A percentile compares a stretch with the other conserved stretches of the same genome.
Conservation (phyloP, 2,113 vertebrate species). For the Spermophilus dauricus region DNA sequence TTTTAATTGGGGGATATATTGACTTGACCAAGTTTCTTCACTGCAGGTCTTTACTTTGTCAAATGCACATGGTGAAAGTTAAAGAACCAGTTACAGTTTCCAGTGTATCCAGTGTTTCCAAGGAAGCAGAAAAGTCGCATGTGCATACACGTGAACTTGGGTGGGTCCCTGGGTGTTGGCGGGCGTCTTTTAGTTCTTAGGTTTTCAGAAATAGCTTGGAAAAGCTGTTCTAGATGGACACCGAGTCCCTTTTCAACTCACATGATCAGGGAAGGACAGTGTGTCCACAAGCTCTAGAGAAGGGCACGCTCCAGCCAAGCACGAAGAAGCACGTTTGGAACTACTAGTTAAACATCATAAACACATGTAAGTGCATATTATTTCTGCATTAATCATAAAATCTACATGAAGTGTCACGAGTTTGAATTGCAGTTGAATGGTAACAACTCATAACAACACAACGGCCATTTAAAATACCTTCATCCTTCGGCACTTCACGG, state of each 20-base stretch:
- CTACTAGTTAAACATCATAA: slow-evolving; percentile 66
- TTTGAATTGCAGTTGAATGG: slow-evolving; percentile 50
- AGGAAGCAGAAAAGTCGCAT: background rate
- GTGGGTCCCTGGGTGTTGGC: background rate
- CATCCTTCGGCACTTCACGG: slow-evolving; percentile 32
- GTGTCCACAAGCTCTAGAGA: background rate
- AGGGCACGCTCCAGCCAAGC: background rate
- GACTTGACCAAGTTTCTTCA: background rate
- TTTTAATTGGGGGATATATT: background rate
- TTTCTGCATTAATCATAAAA: slow-evolving; percentile 73
- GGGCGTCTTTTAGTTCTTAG: background rate
- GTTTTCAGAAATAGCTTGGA: background rate
- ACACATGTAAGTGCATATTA: slow-evolving; percentile 69
- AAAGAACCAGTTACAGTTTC: background rate
- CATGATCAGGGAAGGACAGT: background rate
- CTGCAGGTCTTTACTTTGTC: background rate
- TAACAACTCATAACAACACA: slow-evolving; percentile 60
- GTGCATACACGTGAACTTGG: no score
- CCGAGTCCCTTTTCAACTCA: background rate
- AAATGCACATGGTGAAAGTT: background rate
- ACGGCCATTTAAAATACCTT: slow-evolving; percentile 50
- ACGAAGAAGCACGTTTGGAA: slow-evolving; percentile 54
- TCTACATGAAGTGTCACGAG: slow-evolving; percentile 47
- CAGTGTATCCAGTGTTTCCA: background rate
- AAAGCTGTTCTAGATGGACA: background rate